Evolutionary conservation across 2,888 invertebrate species (phyloP), one percentile per base, ranked within the genome.

Genomic region (Mythimna ferrago): DNA sequence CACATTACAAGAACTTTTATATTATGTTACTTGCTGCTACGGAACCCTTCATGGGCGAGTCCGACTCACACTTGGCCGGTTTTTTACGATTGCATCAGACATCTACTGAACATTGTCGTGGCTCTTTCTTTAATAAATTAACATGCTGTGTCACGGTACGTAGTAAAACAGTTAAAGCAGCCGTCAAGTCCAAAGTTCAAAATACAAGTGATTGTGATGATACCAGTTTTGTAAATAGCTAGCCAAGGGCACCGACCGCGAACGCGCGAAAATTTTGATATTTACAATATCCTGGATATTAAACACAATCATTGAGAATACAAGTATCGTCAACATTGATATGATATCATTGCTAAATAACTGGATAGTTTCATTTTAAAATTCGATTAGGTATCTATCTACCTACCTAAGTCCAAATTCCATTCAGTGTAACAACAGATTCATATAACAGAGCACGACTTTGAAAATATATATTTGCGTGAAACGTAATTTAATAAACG

Each of bases 401-500:
- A 51, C n/a, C 19, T 11, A 19, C 16, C 48, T 48, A 61, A 53
- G 81, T 76, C 53, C 78, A 79, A 77, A 79, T 62, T 79, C 63
- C 82, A 77, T 66, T 66, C 44, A 82, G 82, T 77, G 53, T 66
- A 60, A 64, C 66, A 63, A 32, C 71, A 38, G 48, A 73, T 76
- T 70, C 73, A 73, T 78, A 48, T 41, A 66, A 62, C 65, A 38
- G 65, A 65, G 35, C 73, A 64, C 85, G 88, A 75, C 84, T 87
- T 86, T 86, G 81, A 71, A 73, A 82, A 85, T 83, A 86, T 84
- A 85, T 83, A 86, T 84, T 82, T 66, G 75, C 77, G 67, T 76
- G 64, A 65, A 83, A 69, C 80, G 81, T 32, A n/a, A 38, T n/a
- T 3, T 44, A 41, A 44, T 14, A 32, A 64, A 57, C 19, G 6